Evolutionary conservation across 2,888 invertebrate genomes (phyloP), one percentile per base, ranked within the genome.

Genomic region (Thymelicus lineola): DNA sequence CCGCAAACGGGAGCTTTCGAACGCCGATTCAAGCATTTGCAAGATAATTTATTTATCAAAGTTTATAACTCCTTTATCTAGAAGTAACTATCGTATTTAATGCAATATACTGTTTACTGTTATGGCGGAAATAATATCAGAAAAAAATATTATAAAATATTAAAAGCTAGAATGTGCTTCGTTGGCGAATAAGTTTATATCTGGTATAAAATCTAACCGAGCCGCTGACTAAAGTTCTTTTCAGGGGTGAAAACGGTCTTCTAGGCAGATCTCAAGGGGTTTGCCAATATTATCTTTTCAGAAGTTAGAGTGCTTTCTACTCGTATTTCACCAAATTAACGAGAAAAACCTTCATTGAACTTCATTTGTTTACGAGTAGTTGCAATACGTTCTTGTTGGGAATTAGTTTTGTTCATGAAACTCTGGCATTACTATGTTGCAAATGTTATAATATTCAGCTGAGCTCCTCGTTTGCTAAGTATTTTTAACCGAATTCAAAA

Each of bases 21-120:
- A 9, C 7, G 48, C 48, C 17, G 15, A 9, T 50, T 17, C 17
- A 50, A 50, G 17, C 17, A 50, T 50, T 17, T 50, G 48, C 15
- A 17, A 50, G 48, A 50, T 15, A 15, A 50, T 17, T 50, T 15
- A 15, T 17, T 17, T 50, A 15, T 9, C 17, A 7, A 50, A 50
- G 17, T 50, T 15, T n/a, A 45, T 45, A 14, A 45, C 48, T 50
- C 48, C 48, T 50, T 50, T 50, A 50, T 50, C 48, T 50, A 50
- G 0, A 50, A 50, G 7, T 7, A 50, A 50, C 48, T 15, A 50
- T 15, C 7, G 7, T 50, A 1, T 17, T 50, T 7, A 17, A 50
- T 15, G 48, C 48, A 17, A 1, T 48, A 50, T 50, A 50, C 15
- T 15, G 7, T 9, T 42, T 42, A 42, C 42, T 42, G 28, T 28